Percentiles rank a stretch among this genome's conserved stretches.
Evolutionary conservation across 2,888 invertebrate species (phyloP).

Genomic region (Quadriops clusia): DNA sequence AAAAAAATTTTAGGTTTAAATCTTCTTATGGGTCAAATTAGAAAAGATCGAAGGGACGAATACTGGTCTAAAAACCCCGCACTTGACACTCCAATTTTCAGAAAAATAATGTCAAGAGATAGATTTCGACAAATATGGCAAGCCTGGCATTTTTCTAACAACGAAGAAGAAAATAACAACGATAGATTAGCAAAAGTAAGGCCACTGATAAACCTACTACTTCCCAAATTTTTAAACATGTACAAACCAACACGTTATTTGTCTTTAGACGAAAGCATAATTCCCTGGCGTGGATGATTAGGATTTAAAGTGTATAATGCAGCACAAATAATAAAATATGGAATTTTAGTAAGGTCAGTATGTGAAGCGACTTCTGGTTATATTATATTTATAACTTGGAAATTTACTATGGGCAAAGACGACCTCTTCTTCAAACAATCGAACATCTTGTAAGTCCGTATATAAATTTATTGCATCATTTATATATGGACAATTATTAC

Average conservation of each 20-base stretch:
- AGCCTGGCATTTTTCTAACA: slow-evolving; percentile 3
- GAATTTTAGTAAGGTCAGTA: background rate
- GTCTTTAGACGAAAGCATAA: slow-evolving; percentile 13
- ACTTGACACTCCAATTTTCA: slow-evolving; percentile 9
- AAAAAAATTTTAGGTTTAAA: background rate
- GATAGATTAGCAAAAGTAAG: background rate
- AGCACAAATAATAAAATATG: slow-evolving; percentile 15
- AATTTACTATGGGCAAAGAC: no score
- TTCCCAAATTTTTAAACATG: background rate
- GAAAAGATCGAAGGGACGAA: slow-evolving; percentile 6
- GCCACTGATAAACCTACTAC: background rate
- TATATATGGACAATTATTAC: background rate
- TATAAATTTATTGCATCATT: no score
- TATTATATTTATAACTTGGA: no score
- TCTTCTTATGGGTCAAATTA: slow-evolving; percentile 4
- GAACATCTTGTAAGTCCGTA: no score
- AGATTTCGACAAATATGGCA: slow-evolving; percentile 12
- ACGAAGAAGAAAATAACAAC: background rate
- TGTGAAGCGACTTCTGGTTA: slow-evolving; percentile 1
- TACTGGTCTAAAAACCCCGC: slow-evolving; percentile 6
- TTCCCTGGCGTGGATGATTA: slow-evolving; percentile 19
- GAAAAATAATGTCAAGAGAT: slow-evolving; percentile 14
- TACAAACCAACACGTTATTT: background rate
- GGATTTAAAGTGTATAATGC: slow-evolving; percentile 17
- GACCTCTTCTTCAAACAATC: no score